Evolutionary conservation across 2,888 invertebrate genomes (phyloP), one percentile per base, ranked within the genome.

Genomic region (Cheilosia soror): DNA sequence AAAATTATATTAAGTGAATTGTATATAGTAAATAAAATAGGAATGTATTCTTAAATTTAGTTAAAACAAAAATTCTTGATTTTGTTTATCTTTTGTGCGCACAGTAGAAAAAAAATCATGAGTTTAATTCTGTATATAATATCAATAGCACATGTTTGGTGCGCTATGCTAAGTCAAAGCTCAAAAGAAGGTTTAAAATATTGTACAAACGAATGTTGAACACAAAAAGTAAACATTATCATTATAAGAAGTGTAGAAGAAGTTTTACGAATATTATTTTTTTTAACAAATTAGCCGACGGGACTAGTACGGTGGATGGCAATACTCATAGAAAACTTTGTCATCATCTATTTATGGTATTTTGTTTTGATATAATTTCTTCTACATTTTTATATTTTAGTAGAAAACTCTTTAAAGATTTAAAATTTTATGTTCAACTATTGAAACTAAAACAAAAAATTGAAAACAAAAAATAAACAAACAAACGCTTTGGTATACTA

Each of bases 401-500:
- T 60, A 37, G 27, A 55, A 27, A 44, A 15, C 40, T 73, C 15
- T n/a, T 53, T 15, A 25, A 42, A 37, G 7, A n/a, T 55, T n/a
- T 25, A 33, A 33, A 40, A 65, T 15, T 60, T 60, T n/a, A 76
- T 66, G 63, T 84, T 60, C 7, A 65, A 60, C 65, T 65, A 71
- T 72, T 77, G 42, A 69, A 79, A 81, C 53, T 68, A 33, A 73
- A 68, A 68, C 13, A 29, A 42, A 55, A 66, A 37, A 20, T 20
- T 11, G 4, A 37, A 37, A 37, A 11, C 4, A 66, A 63, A 79
- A 60, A 86, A 77, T n/a, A 76, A 73, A 88, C 63, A 87, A 69
- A 79, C 88, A 90, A 90, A 89, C 91, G 92, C 92, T 92, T 92
- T 92, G 92, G 92, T 92, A 92, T 92, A 92, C 91, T 91, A 91